A percentile compares a stretch with the other conserved stretches of the same genome.
Evolutionary conservation across 2,797 vertebrate species (phyloP).

Genomic region (Scleropages formosus): DNA sequence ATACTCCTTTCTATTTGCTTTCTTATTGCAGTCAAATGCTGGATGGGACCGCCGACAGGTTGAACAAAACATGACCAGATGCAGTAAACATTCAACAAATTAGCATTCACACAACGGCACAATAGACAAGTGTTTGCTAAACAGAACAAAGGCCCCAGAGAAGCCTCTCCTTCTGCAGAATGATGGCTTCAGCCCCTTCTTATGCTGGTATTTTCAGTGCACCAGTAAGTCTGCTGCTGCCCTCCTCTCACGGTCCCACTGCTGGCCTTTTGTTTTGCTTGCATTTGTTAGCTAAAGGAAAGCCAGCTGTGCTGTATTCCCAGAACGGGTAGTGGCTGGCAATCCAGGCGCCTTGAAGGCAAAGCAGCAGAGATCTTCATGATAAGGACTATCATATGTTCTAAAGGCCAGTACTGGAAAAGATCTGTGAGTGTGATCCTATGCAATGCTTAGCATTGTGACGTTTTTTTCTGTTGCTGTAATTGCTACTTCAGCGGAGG

Average conservation of each 20-base stretch:
- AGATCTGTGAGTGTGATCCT: neutral
- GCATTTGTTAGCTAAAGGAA: neutral
- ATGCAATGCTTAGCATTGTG: neutral
- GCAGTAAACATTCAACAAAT: neutral
- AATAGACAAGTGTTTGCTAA: neutral
- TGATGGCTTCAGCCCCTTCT: neutral
- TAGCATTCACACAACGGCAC: too few species aligned
- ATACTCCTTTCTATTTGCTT: too few species aligned
- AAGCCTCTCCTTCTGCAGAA: neutral
- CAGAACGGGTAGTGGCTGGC: too few species aligned
- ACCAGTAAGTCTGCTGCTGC: neutral
- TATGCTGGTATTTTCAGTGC: neutral
- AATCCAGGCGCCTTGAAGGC: neutral
- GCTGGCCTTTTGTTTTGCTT: neutral
- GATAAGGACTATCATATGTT: neutral
- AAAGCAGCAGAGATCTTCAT: neutral
- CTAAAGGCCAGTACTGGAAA: neutral
- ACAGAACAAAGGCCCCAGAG: neutral
- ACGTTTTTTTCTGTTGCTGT: neutral
- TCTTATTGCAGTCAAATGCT: neutral
- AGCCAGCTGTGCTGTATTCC: neutral
- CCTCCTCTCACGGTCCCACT: neutral
- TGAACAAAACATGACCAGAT: neutral
- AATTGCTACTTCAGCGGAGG: neutral
- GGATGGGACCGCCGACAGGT: neutral